phyloP scores from a whole-genome alignment of 2,797 vertebrate species.

The Melanogrammus aeglefinus region DNA sequence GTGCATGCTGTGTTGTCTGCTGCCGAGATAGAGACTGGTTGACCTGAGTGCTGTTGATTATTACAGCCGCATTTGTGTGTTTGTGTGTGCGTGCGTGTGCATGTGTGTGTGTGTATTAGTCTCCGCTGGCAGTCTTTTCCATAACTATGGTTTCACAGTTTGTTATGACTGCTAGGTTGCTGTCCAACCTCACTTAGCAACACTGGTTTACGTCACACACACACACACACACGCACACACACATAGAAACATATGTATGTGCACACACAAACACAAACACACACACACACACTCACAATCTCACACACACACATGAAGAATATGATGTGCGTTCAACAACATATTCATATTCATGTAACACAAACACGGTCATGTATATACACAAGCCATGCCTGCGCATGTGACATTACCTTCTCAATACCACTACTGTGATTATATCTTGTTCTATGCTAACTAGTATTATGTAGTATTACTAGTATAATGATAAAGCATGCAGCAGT shows the following conservation, averaged over 20 bases:
- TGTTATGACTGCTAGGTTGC: constrained; percentile 38
- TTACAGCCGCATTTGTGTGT: constrained; percentile 6
- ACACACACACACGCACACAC: constrained; percentile 8
- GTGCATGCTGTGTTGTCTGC: neutral
- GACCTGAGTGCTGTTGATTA: constrained; percentile 1
- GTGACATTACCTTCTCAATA: too few species aligned
- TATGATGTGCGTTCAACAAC: neutral
- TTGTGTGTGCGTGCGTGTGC: constrained; percentile 11
- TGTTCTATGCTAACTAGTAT: too few species aligned
- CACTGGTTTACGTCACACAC: constrained; percentile 1
- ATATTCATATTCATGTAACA: neutral
- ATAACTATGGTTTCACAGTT: constrained; percentile 49
- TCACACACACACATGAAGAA: constrained; percentile 12
- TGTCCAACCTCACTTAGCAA: constrained; percentile 31
- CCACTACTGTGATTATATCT: too few species aligned
- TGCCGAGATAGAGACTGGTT: neutral
- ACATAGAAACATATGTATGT: neutral
- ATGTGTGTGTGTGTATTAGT: constrained; percentile 16
- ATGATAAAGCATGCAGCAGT: too few species aligned
- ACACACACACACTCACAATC: constrained; percentile 12
- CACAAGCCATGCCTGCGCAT: too few species aligned
- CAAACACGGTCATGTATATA: too few species aligned
- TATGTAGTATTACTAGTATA: too few species aligned
- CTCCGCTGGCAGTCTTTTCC: constrained; percentile 7
- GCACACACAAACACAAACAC: constrained; percentile 15